Evolutionary conservation across 2,113 vertebrate species (phyloP), one percentile per base, ranked within the genome.

Genomic region (Lichenostomus cassidix): DNA sequence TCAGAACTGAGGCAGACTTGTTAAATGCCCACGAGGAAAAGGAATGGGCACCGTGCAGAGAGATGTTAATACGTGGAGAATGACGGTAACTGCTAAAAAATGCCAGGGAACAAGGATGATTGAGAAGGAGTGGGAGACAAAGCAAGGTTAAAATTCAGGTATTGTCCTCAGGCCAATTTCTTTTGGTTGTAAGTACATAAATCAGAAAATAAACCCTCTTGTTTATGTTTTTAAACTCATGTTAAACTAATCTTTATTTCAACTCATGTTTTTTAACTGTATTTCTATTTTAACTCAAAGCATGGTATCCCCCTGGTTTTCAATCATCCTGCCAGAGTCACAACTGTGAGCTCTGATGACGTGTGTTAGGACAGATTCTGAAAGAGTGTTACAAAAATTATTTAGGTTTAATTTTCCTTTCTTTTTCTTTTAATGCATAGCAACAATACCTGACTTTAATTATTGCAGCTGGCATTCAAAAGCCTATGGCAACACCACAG

Each of bases 381-480:
- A 46, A 73, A 76, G 27, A 44, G 31, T 37, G 53, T 41, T 62
- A 78, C 0, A 0, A 94, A 94, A 94, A 77, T 35, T 1, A 58
- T 59, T 63, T 33, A 15, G 4, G 23, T 56, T 83, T 71, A 39
- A 37, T 68, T 81, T 63, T 62, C 27, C 18, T 44, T 55, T 52
- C 2, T 62, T 70, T 78, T 68, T 60, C 14, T 79, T 92, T 77
- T 20, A 65, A 75, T 63, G 27, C 31, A 39, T 17, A 90, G 55
- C 39, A 90, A 63, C 35, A 63, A 85, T 90, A 93, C 14, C 71
- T 81, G 87, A 58, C 71, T 83, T 77, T 18, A 92, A 33, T 65
- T 87, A 84, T 50, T 79, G 75, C 84, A 92, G 53, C 68, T 86
- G 65, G 68, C 60, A 92, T 64, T 92, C 50, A 87, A 74, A 95